Evolutionary conservation across 2,113 vertebrate species (phyloP).

Genomic region (Orcinus orca): DNA sequence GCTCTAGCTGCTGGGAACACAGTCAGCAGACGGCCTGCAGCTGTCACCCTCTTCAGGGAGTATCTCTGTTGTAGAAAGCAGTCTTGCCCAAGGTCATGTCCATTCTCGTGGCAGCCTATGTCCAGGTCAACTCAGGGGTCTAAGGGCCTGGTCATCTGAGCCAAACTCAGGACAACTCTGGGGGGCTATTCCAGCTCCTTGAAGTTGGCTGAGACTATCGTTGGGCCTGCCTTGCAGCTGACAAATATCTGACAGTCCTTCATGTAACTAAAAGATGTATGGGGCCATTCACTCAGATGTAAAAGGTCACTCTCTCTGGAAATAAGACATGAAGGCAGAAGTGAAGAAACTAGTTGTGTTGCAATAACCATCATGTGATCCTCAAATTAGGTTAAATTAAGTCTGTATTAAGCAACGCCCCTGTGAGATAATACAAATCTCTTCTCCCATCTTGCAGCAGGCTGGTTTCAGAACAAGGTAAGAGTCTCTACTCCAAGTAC

Average conservation of each 20-base stretch:
- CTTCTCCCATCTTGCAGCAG: neutral
- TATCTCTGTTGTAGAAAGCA: neutral
- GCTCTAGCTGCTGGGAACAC: neutral
- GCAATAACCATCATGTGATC: neutral
- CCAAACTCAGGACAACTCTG: neutral
- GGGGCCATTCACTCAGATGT: neutral
- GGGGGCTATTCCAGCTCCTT: neutral
- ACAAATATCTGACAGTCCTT: neutral
- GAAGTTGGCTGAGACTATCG: neutral
- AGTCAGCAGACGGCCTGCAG: neutral
- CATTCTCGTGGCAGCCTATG: neutral
- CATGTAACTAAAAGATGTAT: neutral
- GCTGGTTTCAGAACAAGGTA: neutral
- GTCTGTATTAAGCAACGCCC: neutral
- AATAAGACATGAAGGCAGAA: neutral
- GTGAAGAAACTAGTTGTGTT: neutral
- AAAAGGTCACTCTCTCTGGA: neutral
- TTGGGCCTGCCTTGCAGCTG: neutral
- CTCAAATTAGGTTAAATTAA: constrained; percentile 15
- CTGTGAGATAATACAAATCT: neutral
- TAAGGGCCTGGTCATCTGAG: neutral
- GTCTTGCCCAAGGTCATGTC: neutral
- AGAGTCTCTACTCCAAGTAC: neutral
- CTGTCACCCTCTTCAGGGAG: neutral
- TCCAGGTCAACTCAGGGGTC: neutral